phyloP scores from a whole-genome alignment of 2,113 vertebrate genomes.

The Athene noctua region DNA sequence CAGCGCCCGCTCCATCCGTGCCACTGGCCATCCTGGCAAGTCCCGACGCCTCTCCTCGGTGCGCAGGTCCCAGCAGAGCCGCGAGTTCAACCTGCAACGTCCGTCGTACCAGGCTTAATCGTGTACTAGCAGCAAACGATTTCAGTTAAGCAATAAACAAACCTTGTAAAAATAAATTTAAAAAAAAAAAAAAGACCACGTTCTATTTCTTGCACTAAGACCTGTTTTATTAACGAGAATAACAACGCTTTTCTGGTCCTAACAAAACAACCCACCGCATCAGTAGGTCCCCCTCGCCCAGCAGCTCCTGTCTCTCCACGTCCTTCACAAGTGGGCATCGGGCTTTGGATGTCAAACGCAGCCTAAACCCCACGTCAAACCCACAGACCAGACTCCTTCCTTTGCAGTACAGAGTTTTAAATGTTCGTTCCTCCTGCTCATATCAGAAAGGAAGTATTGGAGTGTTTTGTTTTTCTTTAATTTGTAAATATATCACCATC shows the following conservation, averaged over 20 bases:
- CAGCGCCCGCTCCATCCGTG: accelerated
- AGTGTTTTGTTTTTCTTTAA: background rate
- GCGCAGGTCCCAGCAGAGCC: background rate
- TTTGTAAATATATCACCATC: constrained; percentile 39
- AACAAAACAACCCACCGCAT: background rate
- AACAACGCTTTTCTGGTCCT: constrained; percentile 11
- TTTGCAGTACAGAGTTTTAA: background rate
- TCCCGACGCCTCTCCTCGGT: background rate
- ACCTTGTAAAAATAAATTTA: background rate
- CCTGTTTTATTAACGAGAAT: constrained; percentile 31
- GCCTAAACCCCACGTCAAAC: background rate
- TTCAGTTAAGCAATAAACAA: constrained; percentile 75
- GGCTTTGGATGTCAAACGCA: background rate
- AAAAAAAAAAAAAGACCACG: background rate
- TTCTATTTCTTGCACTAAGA: constrained; percentile 58
- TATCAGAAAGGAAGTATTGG: background rate
- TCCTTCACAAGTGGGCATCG: background rate
- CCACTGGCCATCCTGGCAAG: background rate
- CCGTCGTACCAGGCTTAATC: background rate
- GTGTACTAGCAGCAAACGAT: background rate
- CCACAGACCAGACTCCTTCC: background rate
- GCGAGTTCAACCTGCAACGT: background rate
- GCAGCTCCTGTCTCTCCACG: background rate
- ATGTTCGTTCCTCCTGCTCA: background rate
- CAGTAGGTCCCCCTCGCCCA: constrained; percentile 24